phyloP scores from a whole-genome alignment of 2,113 vertebrate genomes.

The Gambusia affinis region DNA sequence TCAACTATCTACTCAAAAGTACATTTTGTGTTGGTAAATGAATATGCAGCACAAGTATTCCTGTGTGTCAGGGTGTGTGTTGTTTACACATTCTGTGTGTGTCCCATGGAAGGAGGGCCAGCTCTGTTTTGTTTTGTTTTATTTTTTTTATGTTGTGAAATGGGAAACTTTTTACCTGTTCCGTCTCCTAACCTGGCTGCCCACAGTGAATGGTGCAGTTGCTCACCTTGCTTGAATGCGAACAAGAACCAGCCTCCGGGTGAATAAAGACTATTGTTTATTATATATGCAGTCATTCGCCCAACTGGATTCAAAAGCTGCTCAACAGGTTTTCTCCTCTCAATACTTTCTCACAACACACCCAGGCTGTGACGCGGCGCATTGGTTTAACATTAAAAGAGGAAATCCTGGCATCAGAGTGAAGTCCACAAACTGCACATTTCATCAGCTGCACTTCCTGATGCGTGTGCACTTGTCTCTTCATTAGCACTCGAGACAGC shows the following conservation, averaged over 20 bases:
- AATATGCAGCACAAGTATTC: neutral
- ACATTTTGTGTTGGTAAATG: no score
- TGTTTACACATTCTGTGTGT: neutral
- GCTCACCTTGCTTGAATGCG: neutral
- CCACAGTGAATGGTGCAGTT: neutral
- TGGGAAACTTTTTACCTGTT: neutral
- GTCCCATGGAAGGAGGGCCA: neutral
- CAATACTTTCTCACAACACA: neutral
- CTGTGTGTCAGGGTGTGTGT: neutral
- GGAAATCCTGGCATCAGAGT: constrained; percentile 58
- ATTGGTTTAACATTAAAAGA: constrained; percentile 48
- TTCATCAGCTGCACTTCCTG: constrained; percentile 58
- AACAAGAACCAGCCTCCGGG: neutral
- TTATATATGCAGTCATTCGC: neutral
- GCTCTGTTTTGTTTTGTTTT: neutral
- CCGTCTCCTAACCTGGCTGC: neutral
- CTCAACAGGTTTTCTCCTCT: constrained; percentile 19
- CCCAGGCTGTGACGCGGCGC: neutral
- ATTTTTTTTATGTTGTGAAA: neutral
- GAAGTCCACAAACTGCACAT: constrained; percentile 38
- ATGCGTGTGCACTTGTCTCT: constrained; percentile 28
- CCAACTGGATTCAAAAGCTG: neutral
- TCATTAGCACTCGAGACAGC: neutral
- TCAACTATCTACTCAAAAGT: no score
- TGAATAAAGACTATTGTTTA: neutral